Percentiles rank a stretch among this genome's conserved stretches.
Evolutionary conservation across 2,113 vertebrate genomes (phyloP).

Genomic region (Podilymbus podiceps): DNA sequence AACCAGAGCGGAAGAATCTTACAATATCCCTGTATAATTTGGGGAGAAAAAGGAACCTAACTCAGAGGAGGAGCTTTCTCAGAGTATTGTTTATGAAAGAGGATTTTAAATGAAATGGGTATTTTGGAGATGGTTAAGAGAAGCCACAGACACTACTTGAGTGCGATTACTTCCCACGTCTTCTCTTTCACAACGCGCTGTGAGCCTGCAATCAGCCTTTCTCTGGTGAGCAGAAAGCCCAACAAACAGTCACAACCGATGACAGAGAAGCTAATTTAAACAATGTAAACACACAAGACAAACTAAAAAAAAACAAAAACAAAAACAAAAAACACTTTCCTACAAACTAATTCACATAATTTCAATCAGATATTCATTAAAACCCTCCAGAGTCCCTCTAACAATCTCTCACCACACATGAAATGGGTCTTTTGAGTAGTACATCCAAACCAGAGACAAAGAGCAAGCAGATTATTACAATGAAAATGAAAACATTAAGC

Average conservation of each 20-base stretch:
- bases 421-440: constrained; percentile 12
- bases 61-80: neutral
- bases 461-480: neutral
- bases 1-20: neutral
- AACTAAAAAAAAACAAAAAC: neutral
- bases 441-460: constrained; percentile 22
- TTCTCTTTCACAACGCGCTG: neutral
- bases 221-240: neutral
- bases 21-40: neutral
- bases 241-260: neutral
- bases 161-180: neutral
- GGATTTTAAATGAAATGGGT: neutral
- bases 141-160: neutral
- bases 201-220: neutral
- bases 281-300: neutral
- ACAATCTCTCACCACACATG: neutral
- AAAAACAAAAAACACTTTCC: neutral
- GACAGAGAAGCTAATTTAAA: constrained; percentile 10
- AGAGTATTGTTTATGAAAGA: neutral
- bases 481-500: neutral
- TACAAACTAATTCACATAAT: neutral
- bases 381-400: neutral
- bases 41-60: neutral
- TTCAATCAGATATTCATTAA: constrained; percentile 35
- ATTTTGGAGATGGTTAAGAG: neutral